Conservation (phyloP, 2,113 vertebrate species). For the Sciurus niger region DNA sequence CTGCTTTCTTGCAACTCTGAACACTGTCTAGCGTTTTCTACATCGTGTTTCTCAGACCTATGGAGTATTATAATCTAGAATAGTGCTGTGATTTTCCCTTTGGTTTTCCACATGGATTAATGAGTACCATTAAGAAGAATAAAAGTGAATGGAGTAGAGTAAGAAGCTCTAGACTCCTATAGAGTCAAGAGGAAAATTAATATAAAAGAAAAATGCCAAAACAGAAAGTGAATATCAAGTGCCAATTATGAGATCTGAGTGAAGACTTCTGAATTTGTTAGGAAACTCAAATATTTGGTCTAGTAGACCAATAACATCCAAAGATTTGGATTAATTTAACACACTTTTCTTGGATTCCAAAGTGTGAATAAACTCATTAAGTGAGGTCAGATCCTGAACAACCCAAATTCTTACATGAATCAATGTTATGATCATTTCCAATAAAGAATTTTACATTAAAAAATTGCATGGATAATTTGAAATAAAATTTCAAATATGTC, state of each 20-base stretch:
- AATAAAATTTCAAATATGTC: conserved; percentile 58
- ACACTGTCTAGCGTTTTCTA: background rate
- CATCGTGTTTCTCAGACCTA: background rate
- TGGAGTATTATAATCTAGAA: background rate
- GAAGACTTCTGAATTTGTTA: background rate
- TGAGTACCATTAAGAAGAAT: background rate
- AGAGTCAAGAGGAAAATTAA: background rate
- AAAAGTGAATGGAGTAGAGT: background rate
- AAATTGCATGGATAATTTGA: background rate
- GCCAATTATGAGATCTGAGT: background rate
- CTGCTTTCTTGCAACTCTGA: background rate
- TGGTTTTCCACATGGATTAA: background rate
- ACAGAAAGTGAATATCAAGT: background rate
- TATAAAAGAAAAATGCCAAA: background rate
- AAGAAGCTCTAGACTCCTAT: background rate
- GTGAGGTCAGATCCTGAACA: background rate
- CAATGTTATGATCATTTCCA: background rate
- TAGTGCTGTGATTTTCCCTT: background rate
- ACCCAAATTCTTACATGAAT: background rate
- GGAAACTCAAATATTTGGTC: background rate
- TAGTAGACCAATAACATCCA: background rate
- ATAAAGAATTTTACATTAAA: background rate
- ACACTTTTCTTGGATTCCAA: background rate
- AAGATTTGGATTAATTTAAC: background rate
- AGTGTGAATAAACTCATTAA: background rate